Conservation (phyloP, 2,888 invertebrate genomes). For the Cephus spinipes region DNA sequence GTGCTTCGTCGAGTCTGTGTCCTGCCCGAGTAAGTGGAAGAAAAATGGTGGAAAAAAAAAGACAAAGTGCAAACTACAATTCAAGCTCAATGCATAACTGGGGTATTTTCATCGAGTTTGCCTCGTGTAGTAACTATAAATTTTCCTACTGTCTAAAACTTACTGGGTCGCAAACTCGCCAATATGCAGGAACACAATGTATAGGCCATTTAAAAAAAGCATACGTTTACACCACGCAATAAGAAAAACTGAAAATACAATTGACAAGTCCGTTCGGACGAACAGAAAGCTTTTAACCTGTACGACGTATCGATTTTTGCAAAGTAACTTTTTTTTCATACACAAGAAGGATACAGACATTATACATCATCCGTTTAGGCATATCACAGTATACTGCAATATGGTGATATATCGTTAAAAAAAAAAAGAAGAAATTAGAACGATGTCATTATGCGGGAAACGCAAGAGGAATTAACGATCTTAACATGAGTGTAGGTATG, state of each 20-base stretch:
- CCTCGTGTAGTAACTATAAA: not conserved
- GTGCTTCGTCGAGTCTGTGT: not conserved
- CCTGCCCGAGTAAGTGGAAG: not conserved
- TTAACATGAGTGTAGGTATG: conserved; percentile 23
- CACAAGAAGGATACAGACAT: not conserved
- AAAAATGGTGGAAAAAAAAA: not conserved
- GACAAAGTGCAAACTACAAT: not conserved
- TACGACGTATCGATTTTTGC: not conserved
- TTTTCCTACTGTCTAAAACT: not conserved
- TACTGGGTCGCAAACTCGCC: not conserved
- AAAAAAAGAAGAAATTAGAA: not conserved
- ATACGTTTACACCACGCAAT: not conserved
- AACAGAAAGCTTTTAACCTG: not conserved
- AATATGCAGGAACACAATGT: not conserved
- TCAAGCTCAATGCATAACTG: not conserved
- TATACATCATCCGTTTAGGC: not conserved
- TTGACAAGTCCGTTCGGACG: not conserved
- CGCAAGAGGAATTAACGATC: conserved; percentile 1
- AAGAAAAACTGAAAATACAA: not conserved
- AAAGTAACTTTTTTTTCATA: not conserved
- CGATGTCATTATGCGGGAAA: not conserved
- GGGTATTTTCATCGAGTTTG: not conserved
- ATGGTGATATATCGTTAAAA: not conserved
- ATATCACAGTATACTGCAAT: not conserved
- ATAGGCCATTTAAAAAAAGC: not conserved